Conservation (phyloP, 2,113 vertebrate species). For the Odobenus rosmarus region DNA sequence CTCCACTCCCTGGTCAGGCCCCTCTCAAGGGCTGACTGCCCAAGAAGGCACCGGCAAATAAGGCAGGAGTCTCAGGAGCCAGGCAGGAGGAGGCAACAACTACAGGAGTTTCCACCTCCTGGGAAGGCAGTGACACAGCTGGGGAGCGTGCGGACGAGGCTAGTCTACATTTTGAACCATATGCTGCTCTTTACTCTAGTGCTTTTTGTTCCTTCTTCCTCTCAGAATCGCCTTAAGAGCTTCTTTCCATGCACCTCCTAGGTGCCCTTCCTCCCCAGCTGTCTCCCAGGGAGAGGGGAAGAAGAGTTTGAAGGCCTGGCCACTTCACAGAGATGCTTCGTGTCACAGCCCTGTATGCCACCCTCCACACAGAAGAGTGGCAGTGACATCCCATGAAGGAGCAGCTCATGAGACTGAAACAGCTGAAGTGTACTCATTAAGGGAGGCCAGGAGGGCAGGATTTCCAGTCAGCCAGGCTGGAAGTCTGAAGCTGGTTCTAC, state of each 20-base stretch:
- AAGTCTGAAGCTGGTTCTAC: neutral
- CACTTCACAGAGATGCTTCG: neutral
- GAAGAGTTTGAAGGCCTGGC: neutral
- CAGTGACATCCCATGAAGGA: neutral
- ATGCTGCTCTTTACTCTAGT: neutral
- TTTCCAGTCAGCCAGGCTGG: neutral
- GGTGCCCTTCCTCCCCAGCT: neutral
- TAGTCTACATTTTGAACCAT: neutral
- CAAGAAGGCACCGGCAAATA: neutral
- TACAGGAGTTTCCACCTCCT: no score
- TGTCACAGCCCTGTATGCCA: no score
- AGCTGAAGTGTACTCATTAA: neutral
- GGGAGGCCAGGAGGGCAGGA: neutral
- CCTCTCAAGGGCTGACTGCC: neutral
- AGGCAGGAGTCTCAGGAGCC: neutral
- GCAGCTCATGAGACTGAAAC: neutral
- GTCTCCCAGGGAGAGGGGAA: neutral
- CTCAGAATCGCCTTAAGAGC: neutral
- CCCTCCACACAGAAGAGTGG: neutral
- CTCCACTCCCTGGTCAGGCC: neutral
- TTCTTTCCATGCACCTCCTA: neutral
- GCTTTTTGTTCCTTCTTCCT: neutral
- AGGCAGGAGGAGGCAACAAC: neutral
- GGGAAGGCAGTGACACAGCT: neutral
- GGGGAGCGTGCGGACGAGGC: neutral